Percentiles rank a stretch among this genome's conserved stretches.
phyloP scores from a whole-genome alignment of 2,888 invertebrate genomes.

The Ophion ventricosus region DNA sequence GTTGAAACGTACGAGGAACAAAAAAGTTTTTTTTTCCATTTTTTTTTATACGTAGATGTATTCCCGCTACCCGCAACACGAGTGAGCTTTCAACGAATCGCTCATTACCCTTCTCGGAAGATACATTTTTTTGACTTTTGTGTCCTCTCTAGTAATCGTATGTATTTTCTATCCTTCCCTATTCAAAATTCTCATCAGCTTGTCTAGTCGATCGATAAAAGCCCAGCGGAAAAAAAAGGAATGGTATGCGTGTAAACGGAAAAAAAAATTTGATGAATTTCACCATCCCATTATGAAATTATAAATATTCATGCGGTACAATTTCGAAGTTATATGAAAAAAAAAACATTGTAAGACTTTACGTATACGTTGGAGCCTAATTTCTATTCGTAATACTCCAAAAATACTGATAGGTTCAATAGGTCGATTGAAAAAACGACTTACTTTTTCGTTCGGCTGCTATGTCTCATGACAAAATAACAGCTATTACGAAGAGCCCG shows the following conservation, averaged over 20 bases:
- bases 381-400: no score
- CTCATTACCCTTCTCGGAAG: constrained; percentile 18
- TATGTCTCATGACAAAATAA: no score
- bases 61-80: constrained; percentile 20
- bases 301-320: neutral
- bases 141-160: constrained; percentile 55
- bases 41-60: constrained; percentile 1
- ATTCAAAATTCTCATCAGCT: neutral
- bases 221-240: constrained; percentile 45
- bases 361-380: no score
- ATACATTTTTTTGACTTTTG: constrained; percentile 69
- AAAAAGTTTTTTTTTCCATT: neutral
- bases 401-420: no score
- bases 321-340: neutral
- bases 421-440: no score
- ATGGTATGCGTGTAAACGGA: constrained; percentile 10
- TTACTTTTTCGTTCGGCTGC: no score
- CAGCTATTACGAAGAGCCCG: no score
- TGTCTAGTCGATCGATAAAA: constrained; percentile 35
- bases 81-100: constrained; percentile 44
- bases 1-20: constrained; percentile 29
- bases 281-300: neutral
- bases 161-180: constrained; percentile 33
- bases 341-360: no score
- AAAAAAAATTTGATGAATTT: constrained; percentile 21